Evolutionary conservation across 1,140 invertebrate species (phyloP).

Genomic region (Drosophila bipectinata): DNA sequence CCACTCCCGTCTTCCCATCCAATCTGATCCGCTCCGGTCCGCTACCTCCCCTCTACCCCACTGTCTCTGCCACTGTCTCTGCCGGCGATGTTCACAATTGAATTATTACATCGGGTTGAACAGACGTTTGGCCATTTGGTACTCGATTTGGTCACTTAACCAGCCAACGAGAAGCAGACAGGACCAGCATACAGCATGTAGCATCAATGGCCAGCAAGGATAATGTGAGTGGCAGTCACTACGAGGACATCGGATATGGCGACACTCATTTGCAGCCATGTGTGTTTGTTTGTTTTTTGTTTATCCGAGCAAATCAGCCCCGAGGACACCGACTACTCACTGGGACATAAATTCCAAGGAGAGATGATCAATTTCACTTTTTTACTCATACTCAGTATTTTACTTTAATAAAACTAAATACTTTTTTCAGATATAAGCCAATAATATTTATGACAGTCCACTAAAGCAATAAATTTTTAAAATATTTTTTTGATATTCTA

Average conservation of each 20-base stretch:
- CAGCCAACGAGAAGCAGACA: slow-evolving; percentile 50
- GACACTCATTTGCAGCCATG: slow-evolving; percentile 73
- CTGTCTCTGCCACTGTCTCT: slow-evolving; percentile 3
- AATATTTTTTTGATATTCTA: not conserved
- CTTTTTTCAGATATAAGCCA: not conserved
- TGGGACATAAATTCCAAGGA: not conserved
- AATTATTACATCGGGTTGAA: slow-evolving; percentile 81
- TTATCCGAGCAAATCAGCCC: slow-evolving; percentile 10
- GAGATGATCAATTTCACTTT: slow-evolving; percentile 5
- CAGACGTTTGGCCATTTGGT: slow-evolving; percentile 63
- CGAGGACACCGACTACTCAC: slow-evolving; percentile 7
- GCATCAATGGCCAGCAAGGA: slow-evolving; percentile 30
- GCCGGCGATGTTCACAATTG: slow-evolving; percentile 63
- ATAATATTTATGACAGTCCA: not conserved
- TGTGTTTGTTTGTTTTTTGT: slow-evolving; percentile 50
- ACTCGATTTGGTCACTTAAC: slow-evolving; percentile 68
- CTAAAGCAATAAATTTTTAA: not conserved
- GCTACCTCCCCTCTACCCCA: not conserved
- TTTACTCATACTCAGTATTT: not conserved
- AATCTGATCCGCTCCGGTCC: slow-evolving; percentile 1
- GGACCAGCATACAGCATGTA: slow-evolving; percentile 24
- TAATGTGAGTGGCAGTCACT: slow-evolving; percentile 21
- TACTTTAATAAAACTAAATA: not conserved
- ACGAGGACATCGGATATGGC: slow-evolving; percentile 25
- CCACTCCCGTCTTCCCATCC: not conserved